Percentiles rank a stretch among this genome's conserved stretches.
Conservation (phyloP, 2,888 invertebrate species). For the Papilio elwesi region DNA sequence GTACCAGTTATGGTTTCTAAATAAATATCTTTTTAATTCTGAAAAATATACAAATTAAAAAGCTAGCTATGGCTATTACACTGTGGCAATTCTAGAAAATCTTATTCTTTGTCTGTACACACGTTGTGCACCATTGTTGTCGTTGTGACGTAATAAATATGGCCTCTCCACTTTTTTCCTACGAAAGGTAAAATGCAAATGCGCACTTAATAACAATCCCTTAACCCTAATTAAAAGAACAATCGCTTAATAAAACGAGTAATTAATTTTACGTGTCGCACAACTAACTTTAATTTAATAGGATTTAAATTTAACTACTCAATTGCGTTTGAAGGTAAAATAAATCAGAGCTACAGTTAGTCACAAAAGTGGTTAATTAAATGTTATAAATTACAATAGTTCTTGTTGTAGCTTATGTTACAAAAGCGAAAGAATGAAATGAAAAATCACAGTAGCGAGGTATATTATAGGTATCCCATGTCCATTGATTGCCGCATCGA, state of each 20-base stretch:
- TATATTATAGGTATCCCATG: not conserved
- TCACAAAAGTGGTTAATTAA: slow-evolving; percentile 8
- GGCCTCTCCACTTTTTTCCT: slow-evolving; percentile 44
- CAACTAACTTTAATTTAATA: slow-evolving; percentile 37
- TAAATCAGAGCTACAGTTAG: slow-evolving; percentile 22
- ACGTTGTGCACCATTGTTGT: slow-evolving; percentile 53
- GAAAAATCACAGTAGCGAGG: not conserved
- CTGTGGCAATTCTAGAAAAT: slow-evolving; percentile 27
- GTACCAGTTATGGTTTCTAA: too few species aligned
- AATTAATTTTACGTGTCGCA: slow-evolving; percentile 32
- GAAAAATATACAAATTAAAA: too few species aligned
- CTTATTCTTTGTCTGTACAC: slow-evolving; percentile 42
- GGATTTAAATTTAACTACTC: slow-evolving; percentile 18
- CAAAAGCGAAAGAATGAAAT: not conserved
- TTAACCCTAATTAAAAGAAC: slow-evolving; percentile 45
- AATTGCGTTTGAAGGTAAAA: slow-evolving; percentile 22
- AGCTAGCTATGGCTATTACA: too few species aligned
- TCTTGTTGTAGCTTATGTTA: not conserved
- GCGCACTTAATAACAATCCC: slow-evolving; percentile 45
- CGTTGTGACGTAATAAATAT: slow-evolving; percentile 59
- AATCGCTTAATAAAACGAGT: slow-evolving; percentile 37
- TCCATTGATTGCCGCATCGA: not conserved
- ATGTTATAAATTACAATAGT: too few species aligned
- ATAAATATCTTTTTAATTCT: too few species aligned
- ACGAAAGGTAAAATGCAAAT: slow-evolving; percentile 47